Evolutionary conservation across 2,797 vertebrate species (phyloP).

Genomic region (Microctenopoma stevenorrisi): DNA sequence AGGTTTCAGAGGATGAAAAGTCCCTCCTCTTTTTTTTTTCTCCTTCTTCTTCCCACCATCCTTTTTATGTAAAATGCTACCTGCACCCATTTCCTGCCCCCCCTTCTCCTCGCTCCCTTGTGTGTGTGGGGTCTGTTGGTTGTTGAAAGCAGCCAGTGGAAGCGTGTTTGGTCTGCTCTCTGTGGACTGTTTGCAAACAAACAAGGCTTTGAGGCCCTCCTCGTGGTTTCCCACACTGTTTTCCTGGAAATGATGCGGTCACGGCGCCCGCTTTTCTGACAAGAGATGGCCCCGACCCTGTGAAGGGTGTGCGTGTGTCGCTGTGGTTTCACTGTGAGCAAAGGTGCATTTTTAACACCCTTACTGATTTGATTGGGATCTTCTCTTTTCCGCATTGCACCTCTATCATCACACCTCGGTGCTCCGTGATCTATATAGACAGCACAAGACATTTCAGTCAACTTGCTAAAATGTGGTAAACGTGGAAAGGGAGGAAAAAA

Average conservation of each 20-base stretch:
- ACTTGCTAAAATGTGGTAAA: background rate
- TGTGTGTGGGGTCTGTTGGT: conserved; percentile 23
- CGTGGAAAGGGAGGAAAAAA: no score
- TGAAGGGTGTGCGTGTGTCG: background rate
- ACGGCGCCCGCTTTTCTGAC: conserved; percentile 38
- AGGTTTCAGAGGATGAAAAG: conserved; percentile 24
- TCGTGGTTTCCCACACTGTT: conserved; percentile 49
- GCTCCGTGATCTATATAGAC: no score
- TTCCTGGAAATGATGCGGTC: conserved; percentile 27
- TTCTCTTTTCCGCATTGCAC: background rate
- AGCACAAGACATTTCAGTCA: no score
- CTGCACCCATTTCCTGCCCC: background rate
- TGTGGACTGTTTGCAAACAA: conserved; percentile 64
- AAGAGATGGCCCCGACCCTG: conserved; percentile 27
- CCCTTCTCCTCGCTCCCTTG: background rate
- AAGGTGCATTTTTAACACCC: background rate
- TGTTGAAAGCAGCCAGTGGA: conserved; percentile 55
- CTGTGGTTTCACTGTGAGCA: background rate
- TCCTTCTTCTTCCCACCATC: background rate
- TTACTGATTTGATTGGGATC: background rate
- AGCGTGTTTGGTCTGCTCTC: conserved; percentile 61
- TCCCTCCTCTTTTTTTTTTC: background rate
- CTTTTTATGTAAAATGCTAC: conserved; percentile 20
- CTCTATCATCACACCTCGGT: background rate
- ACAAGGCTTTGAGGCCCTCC: conserved; percentile 54